Evolutionary conservation across 2,888 invertebrate species (phyloP), one percentile per base, ranked within the genome.

Genomic region (Crocallis elinguaria): DNA sequence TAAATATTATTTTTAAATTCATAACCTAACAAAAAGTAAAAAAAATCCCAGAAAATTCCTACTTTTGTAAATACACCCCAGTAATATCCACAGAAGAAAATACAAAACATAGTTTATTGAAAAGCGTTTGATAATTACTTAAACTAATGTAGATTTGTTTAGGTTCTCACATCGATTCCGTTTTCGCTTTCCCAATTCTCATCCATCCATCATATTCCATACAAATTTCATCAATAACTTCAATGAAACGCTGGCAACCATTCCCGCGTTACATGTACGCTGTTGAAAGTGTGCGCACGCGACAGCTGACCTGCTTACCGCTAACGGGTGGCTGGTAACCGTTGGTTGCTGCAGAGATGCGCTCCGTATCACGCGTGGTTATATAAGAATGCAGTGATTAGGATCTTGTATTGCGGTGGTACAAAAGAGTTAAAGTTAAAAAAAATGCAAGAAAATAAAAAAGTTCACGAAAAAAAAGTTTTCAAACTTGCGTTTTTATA

Each of bases 211-310:
- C 7, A 14, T 14, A 13, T 32, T 21, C 12, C 23, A 2, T 14
- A 13, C 13, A 6, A 21, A 14, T 32, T 41, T 12, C 32, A 37
- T 44, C 32, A 7, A 43, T 37, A 36, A 13, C 12, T 16, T 25
- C n/a, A 23, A 32, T 29, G 29, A 12, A 42, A 21, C 13, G 19
- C 33, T n/a, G 19, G 0, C 16, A 6, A 35, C 17, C 29, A 14
- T 49, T 49, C 49, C 53, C 38, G 38, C 42, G 42, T 9, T 32
- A 30, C 38, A 14, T 16, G 53, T 48, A 49, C 56, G 48, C 45
- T 77, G 79, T 86, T 76, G 86, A 86, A 87, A 85, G 77, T 75
- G 76, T 72, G 79, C 71, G 82, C 87, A 81, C 83, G 86, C 83
- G 81, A 48, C 53, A 43, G 80, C 71, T 65, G 90, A 91, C 90